Evolutionary conservation across 2,888 invertebrate genomes (phyloP), one percentile per base, ranked within the genome.

Genomic region (Lasiommata megera): DNA sequence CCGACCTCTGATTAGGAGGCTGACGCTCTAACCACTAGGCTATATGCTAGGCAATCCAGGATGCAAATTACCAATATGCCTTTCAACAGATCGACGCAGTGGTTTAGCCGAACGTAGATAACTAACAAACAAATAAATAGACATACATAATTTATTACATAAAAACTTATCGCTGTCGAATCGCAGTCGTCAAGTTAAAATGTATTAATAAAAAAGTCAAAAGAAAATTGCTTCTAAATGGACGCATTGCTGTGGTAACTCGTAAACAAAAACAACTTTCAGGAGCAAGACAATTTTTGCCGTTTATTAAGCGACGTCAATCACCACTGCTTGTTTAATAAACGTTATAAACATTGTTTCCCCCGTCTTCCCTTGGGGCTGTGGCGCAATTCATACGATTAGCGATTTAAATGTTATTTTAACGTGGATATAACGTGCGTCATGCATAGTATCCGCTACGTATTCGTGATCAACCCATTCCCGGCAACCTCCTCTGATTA

Each of bases 301-400:
- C 71, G 76, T 77, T 80, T 83, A 80, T 80, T 80, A 82, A 79
- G 70, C 73, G 70, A 77, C 79, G 82, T 83, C 84, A 83, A 76
- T 83, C 85, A 84, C 72, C 68, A 66, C 64, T 65, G 77, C 74
- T 78, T 76, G 76, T 75, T 79, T 79, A 78, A 83, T 83, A 84
- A 82, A 80, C 74, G 77, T 70, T 77, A 76, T 77, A 78, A 82
- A 79, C 76, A 79, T 75, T 77, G 77, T 80, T 80, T 76, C 72
- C 73, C 70, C 74, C 71, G 66, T 72, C 72, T 74, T 72, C 69
- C 64, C 69, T 69, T 66, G 56, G 44, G 54, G 57, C 55, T 56
- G 23, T 23, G 63, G 68, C 53, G 47, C 61, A 73, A 75, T 68
- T 64, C 48, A 65, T 9, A 53, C 16, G 50, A 46, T 44, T 31